phyloP scores from a whole-genome alignment of 2,888 invertebrate genomes.

The Hoplodrina ambigua region DNA sequence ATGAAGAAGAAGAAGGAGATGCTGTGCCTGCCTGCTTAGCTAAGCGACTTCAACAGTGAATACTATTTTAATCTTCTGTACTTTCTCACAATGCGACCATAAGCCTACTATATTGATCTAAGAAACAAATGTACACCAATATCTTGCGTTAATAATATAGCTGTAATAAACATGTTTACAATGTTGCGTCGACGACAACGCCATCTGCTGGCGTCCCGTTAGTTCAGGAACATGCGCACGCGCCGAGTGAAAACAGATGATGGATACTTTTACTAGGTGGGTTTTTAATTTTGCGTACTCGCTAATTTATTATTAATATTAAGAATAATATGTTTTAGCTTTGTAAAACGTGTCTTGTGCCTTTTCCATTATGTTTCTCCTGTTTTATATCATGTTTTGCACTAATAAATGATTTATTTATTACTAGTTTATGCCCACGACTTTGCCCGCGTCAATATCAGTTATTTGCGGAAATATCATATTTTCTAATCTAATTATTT shows the following conservation, averaged over 20 bases:
- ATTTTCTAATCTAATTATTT: no score
- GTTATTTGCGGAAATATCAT: no score
- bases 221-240: constrained; percentile 66
- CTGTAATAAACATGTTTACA: constrained; percentile 58
- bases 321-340: no score
- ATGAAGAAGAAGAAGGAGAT: no score
- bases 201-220: constrained; percentile 70
- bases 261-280: constrained; percentile 51
- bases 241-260: constrained; percentile 55
- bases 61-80: constrained; percentile 21
- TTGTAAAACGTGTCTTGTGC: no score
- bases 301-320: not conserved
- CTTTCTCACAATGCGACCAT: not conserved
- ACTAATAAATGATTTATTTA: no score
- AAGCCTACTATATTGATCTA: constrained; percentile 35
- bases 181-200: constrained; percentile 31
- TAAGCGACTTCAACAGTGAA: no score
- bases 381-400: no score
- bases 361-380: no score
- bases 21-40: no score
- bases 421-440: no score
- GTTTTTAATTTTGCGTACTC: constrained; percentile 31
- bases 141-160: constrained; percentile 56
- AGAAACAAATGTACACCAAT: constrained; percentile 39
- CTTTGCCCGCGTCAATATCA: no score